Percentiles rank a stretch among this genome's conserved stretches.
phyloP scores from a whole-genome alignment of 2,113 vertebrate genomes.

The Gallinago media region DNA sequence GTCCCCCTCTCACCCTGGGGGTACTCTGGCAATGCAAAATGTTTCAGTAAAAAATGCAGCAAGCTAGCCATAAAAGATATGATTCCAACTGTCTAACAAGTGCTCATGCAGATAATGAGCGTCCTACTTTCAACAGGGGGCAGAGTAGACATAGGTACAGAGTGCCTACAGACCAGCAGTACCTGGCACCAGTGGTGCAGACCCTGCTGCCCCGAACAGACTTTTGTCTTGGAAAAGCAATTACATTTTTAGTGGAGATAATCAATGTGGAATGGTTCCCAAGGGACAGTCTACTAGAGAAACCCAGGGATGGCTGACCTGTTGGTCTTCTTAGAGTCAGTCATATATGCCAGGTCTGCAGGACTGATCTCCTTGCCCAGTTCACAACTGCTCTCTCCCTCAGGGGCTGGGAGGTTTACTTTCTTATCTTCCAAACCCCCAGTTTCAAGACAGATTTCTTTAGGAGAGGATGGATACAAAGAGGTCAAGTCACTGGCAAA shows the following conservation, averaged over 20 bases:
- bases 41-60: background rate
- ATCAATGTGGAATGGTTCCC: background rate
- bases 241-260: background rate
- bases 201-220: background rate
- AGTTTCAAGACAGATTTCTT: slow-evolving; percentile 77
- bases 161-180: background rate
- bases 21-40: background rate
- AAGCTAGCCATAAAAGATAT: background rate
- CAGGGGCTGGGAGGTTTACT: background rate
- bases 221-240: background rate
- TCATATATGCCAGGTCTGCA: slow-evolving; percentile 3
- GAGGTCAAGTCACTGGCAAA: slow-evolving; percentile 75
- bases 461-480: slow-evolving; percentile 73
- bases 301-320: slow-evolving; percentile 73
- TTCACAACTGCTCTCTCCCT: slow-evolving; percentile 23
- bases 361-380: slow-evolving; percentile 19
- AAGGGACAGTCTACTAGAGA: background rate
- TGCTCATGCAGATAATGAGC: background rate
- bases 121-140: background rate
- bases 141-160: background rate
- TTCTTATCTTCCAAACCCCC: slow-evolving; percentile 46
- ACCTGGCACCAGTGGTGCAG: background rate
- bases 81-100: background rate
- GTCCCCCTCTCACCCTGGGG: background rate
- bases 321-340: slow-evolving; percentile 26